Conservation (phyloP, 2,888 invertebrate genomes). For the Vandiemenella viatica region DNA sequence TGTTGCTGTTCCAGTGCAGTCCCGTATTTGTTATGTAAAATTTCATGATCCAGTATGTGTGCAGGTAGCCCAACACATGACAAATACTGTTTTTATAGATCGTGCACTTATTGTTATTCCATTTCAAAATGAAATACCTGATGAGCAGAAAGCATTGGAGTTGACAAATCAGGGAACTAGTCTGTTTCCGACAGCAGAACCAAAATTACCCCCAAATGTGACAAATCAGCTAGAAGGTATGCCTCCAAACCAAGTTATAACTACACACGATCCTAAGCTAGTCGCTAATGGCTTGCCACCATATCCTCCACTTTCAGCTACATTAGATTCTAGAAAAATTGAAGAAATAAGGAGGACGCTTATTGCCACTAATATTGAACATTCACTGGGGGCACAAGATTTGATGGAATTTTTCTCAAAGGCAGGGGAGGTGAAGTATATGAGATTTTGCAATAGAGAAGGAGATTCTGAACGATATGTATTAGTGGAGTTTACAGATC, state of each 20-base stretch:
- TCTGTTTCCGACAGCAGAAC: slow-evolving; percentile 62
- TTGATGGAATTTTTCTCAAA: slow-evolving; percentile 75
- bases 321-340: slow-evolving; percentile 73
- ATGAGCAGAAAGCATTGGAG: slow-evolving; percentile 85
- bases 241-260: slow-evolving; percentile 69
- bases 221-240: slow-evolving; percentile 73
- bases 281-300: slow-evolving; percentile 65
- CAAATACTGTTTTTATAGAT: slow-evolving; percentile 97
- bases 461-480: slow-evolving; percentile 63
- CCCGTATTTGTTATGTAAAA: slow-evolving; percentile 91
- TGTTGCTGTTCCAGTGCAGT: slow-evolving; percentile 78
- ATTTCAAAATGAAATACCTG: slow-evolving; percentile 79
- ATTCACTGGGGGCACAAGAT: slow-evolving; percentile 56
- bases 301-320: slow-evolving; percentile 82
- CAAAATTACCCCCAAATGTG: slow-evolving; percentile 79
- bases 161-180: slow-evolving; percentile 84
- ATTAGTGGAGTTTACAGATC: slow-evolving; percentile 86
- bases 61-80: slow-evolving; percentile 93
- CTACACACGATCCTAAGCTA: slow-evolving; percentile 80
- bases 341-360: slow-evolving; percentile 94
- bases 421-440: slow-evolving; percentile 89
- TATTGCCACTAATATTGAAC: slow-evolving; percentile 65
- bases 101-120: slow-evolving; percentile 91
- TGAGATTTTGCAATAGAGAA: slow-evolving; percentile 77
- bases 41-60: slow-evolving; percentile 79